These are phyloP conservation scores for Sinocyclocheilus anophthalmus DNA, from an alignment of 2,113 vertebrate genomes.

Conservation along the genomic window DNA sequence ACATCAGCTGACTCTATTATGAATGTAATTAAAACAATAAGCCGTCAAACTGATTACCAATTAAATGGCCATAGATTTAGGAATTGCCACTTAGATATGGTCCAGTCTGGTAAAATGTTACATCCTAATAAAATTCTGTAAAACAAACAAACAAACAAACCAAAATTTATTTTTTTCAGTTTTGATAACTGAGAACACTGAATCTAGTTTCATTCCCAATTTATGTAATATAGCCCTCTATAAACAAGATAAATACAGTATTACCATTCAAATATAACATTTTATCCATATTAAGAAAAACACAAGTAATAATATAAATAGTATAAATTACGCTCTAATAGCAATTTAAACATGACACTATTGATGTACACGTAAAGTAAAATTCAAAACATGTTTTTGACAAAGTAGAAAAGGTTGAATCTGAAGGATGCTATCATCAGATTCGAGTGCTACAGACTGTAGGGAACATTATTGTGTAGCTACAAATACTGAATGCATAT, in stretches of 20 bases:
- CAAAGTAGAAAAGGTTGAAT: slow-evolving; percentile 24
- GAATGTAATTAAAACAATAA: not conserved
- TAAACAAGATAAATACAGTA: slow-evolving; percentile 26
- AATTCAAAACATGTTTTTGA: not conserved
- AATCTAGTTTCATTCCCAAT: not conserved
- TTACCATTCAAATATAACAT: slow-evolving; percentile 16
- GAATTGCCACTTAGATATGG: not conserved
- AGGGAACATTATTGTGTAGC: not conserved
- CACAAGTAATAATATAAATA: slow-evolving; percentile 14
- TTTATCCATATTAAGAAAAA: not conserved
- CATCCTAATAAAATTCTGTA: not conserved
- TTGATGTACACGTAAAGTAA: not conserved
- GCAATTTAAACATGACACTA: not conserved
- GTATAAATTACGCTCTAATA: slow-evolving; percentile 28
- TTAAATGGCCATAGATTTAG: slow-evolving; percentile 9
- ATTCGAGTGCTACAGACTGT: slow-evolving; percentile 1
- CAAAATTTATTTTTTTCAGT: not conserved
- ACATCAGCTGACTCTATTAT: not conserved
- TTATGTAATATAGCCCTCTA: slow-evolving; percentile 4
- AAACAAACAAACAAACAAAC: not conserved
- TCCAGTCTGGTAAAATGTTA: not conserved
- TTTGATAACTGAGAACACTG: not conserved
- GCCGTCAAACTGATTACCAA: not conserved
- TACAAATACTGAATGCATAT: slow-evolving; percentile 18
- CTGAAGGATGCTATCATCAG: not conserved